A percentile compares a stretch with the other conserved stretches of the same genome.
Conservation (phyloP, 2,113 vertebrate genomes). For the Theristicus caerulescens region DNA sequence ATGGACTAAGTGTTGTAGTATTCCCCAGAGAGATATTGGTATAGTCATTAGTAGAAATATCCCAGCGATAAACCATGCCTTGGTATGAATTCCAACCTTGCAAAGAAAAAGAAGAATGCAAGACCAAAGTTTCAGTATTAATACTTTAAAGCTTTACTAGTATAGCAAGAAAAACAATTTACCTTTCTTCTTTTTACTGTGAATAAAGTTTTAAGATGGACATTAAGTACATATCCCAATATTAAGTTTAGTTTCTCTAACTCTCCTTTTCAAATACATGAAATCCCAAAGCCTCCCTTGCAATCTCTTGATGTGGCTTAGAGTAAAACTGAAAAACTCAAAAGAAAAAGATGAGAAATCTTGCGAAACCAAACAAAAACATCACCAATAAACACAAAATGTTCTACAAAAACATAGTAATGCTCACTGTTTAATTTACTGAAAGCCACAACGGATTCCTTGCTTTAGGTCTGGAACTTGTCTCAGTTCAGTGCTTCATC, state of each 20-base stretch:
- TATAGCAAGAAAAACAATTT: background rate
- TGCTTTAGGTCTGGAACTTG: background rate
- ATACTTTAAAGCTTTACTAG: background rate
- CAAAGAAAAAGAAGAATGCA: background rate
- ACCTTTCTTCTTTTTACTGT: background rate
- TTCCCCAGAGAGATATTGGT: constrained; percentile 95
- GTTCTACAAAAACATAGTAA: background rate
- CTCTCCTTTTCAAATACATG: background rate
- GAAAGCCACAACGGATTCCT: background rate
- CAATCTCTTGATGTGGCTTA: background rate
- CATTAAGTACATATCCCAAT: background rate
- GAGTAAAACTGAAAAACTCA: background rate
- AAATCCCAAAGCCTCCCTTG: background rate
- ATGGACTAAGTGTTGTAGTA: constrained; percentile 95
- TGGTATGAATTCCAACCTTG: constrained; percentile 91
- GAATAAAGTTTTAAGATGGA: background rate
- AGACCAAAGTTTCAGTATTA: background rate
- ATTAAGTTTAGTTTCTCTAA: background rate
- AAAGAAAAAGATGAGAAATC: background rate
- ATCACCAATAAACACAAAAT: background rate
- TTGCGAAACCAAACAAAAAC: background rate
- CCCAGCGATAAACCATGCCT: constrained; percentile 97
- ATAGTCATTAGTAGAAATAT: constrained; percentile 97
- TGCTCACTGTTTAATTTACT: background rate
- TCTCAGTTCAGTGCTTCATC: background rate